These are phyloP conservation scores for Nyctibius bracteatus DNA, from an alignment of 2,113 vertebrate species.

Conservation along the genomic window DNA sequence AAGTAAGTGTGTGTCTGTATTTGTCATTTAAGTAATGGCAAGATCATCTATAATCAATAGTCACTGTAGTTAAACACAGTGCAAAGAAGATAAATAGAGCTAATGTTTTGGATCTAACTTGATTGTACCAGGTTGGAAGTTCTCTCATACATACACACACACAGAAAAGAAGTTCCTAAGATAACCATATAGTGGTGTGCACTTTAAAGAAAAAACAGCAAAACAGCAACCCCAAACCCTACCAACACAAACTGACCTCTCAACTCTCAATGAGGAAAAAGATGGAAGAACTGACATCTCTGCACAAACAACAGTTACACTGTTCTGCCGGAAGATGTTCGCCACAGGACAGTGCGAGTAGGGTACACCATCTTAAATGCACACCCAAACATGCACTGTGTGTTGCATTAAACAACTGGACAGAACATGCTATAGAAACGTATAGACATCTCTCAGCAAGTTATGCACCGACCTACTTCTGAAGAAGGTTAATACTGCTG, in stretches of 20 bases:
- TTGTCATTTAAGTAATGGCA: background rate
- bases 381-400: too few species aligned
- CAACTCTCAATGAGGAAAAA: background rate
- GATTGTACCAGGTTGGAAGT: background rate
- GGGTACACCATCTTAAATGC: background rate
- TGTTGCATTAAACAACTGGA: background rate
- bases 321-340: background rate
- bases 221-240: background rate
- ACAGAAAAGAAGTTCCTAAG: background rate
- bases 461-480: background rate
- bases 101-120: background rate
- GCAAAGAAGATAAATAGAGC: background rate
- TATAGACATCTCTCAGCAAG: background rate
- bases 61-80: background rate
- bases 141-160: background rate
- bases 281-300: background rate
- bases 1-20: background rate
- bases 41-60: background rate
- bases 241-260: background rate
- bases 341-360: background rate
- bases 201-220: background rate
- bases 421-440: background rate
- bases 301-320: fast-evolving
- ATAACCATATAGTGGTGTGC: background rate
- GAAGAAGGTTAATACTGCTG: background rate